Conservation (phyloP, 2,113 vertebrate genomes). For the Tauraco erythrolophus region DNA sequence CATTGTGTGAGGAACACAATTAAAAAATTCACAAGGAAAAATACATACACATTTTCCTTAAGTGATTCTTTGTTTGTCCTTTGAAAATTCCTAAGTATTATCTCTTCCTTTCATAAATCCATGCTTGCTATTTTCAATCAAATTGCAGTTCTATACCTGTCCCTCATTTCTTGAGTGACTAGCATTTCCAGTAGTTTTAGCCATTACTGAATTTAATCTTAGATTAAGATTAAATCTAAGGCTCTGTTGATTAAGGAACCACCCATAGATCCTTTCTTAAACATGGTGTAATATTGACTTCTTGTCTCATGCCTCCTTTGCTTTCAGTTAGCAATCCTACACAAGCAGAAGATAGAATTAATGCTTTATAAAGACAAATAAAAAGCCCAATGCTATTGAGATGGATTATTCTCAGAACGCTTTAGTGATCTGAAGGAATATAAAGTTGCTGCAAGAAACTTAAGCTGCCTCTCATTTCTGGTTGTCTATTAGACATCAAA, state of each 20-base stretch:
- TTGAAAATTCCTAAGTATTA: not conserved
- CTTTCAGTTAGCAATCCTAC: not conserved
- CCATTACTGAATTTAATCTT: not conserved
- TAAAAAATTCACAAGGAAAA: not conserved
- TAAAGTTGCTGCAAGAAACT: not conserved
- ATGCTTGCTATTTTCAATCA: not conserved
- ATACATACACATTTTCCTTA: not conserved
- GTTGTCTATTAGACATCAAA: not conserved
- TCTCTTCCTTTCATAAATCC: not conserved
- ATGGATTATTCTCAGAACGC: not conserved
- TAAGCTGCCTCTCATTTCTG: not conserved
- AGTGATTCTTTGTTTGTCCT: not conserved
- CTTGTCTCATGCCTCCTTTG: not conserved
- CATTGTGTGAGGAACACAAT: not conserved
- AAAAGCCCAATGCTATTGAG: not conserved
- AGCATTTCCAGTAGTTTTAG: not conserved
- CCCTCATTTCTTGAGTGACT: not conserved
- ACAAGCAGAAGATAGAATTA: slow-evolving; percentile 8
- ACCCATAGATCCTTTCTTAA: slow-evolving; percentile 26
- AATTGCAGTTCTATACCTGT: not conserved
- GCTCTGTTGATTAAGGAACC: not conserved
- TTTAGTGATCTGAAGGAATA: not conserved
- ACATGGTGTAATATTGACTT: not conserved
- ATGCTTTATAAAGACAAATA: not conserved
- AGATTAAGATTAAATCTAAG: too few relatives aligned